These are phyloP conservation scores for Cyrtorhinus lividipennis DNA, from an alignment of 1,140 invertebrate species.

Conservation along the genomic window DNA sequence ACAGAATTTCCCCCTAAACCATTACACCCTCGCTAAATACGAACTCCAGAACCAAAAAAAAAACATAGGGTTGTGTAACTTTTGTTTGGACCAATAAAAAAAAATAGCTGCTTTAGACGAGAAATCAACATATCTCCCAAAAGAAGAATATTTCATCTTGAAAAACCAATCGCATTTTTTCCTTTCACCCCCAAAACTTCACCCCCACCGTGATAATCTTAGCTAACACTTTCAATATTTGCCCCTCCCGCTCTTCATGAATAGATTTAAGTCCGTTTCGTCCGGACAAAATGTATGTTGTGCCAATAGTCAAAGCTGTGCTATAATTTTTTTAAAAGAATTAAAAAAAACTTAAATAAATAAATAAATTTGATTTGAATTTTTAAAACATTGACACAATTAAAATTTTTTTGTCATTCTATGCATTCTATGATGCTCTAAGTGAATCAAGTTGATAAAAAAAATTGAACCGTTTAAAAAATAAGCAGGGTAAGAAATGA, in stretches of 20 bases:
- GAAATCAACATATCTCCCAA: background rate
- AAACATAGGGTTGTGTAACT: background rate
- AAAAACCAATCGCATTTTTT: background rate
- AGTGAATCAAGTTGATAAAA: background rate
- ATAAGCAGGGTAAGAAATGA: background rate
- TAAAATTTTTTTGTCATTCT: no score
- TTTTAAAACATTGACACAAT: background rate
- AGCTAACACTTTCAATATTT: no score
- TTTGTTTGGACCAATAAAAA: background rate
- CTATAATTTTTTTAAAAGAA: background rate
- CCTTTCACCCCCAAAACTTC: background rate
- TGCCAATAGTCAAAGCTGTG: background rate
- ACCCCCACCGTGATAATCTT: no score
- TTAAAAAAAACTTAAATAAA: no score
- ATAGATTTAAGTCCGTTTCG: background rate
- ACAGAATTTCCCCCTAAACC: background rate
- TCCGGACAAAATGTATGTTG: background rate
- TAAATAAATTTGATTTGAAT: background rate
- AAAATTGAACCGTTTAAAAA: background rate
- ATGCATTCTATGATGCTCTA: no score
- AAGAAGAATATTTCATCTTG: background rate
- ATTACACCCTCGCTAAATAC: no score
- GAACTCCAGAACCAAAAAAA: no score
- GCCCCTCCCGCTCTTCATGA: background rate
- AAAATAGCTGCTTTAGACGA: background rate